These are phyloP conservation scores for Takifugu ocellatus DNA, from an alignment of 2,797 vertebrate species.

Conservation along the genomic window DNA sequence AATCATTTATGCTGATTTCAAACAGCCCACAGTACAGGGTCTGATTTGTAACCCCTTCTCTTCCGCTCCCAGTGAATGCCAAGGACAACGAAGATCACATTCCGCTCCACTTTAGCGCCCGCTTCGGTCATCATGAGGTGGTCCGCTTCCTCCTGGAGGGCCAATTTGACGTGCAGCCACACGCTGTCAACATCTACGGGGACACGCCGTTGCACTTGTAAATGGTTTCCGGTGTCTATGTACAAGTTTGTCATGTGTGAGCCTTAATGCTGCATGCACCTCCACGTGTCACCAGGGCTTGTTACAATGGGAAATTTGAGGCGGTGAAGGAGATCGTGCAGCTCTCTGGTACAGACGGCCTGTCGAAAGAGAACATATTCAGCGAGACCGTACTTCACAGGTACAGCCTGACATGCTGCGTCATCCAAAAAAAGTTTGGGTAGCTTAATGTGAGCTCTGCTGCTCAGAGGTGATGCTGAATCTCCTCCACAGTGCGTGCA, in stretches of 20 bases:
- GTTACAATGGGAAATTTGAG: conserved; percentile 88
- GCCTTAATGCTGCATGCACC: not conserved
- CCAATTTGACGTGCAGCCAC: conserved; percentile 81
- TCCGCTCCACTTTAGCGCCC: conserved; percentile 92
- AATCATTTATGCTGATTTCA: not conserved
- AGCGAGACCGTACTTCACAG: conserved; percentile 96
- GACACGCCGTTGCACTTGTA: conserved; percentile 92
- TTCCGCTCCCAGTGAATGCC: conserved; percentile 79
- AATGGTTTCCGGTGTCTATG: conserved; percentile 3
- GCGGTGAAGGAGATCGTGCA: conserved; percentile 87
- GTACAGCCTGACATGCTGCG: conserved; percentile 57
- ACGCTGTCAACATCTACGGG: conserved; percentile 92
- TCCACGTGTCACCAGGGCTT: conserved; percentile 76
- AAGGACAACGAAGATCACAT: conserved; percentile 92
- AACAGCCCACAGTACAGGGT: not conserved
- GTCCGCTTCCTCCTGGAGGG: conserved; percentile 85
- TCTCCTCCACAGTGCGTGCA: conserved; percentile 81
- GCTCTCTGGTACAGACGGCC: conserved; percentile 86
- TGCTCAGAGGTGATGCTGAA: conserved; percentile 7
- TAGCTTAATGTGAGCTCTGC: conserved; percentile 1
- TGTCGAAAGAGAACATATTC: conserved; percentile 96
- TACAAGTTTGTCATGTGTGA: not conserved
- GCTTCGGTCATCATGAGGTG: conserved; percentile 86
- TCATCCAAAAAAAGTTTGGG: not conserved
- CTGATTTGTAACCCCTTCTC: not conserved